Conservation (phyloP, 64 coral and sea anemone species). For the Hydrozoanthus tunicans region DNA sequence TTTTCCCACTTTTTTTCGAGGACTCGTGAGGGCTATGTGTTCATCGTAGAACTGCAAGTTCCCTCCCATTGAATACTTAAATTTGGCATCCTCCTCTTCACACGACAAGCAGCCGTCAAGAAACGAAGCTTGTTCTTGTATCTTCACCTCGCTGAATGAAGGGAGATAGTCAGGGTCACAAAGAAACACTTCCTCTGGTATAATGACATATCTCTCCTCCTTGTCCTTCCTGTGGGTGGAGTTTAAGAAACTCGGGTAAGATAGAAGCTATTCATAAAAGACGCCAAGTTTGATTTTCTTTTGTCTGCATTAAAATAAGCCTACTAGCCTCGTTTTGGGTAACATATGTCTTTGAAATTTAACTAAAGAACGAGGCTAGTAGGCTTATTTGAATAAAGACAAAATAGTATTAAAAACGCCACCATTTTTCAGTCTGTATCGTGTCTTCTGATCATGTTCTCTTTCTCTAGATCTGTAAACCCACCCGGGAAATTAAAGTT, state of each 20-base stretch:
- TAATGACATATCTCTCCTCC: conserved; percentile 63
- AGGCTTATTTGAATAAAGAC: too few relatives aligned
- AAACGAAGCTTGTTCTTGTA: conserved; percentile 72
- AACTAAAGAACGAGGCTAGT: too few relatives aligned
- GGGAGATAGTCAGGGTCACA: conserved; percentile 65
- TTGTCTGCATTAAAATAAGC: too few relatives aligned
- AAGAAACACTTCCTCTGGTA: conserved; percentile 68
- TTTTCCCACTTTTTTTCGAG: conserved; percentile 65
- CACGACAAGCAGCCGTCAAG: conserved; percentile 65
- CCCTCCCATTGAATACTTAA: conserved; percentile 92
- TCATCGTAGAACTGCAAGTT: conserved; percentile 86
- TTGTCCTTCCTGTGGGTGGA: conserved; percentile 43
- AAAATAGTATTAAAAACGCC: too few relatives aligned
- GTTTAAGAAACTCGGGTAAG: not conserved
- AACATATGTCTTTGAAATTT: too few relatives aligned
- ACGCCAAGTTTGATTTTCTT: too few relatives aligned
- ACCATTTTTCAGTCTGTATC: too few relatives aligned
- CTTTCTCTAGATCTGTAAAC: too few relatives aligned
- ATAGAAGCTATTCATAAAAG: too few relatives aligned
- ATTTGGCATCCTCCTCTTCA: conserved; percentile 70
- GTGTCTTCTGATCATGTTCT: too few relatives aligned
- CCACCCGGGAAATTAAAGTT: too few relatives aligned
- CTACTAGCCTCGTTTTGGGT: too few relatives aligned
- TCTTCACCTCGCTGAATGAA: conserved; percentile 68
- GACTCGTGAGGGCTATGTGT: conserved; percentile 79